phyloP scores from a whole-genome alignment of 1,140 invertebrate genomes.

The Ridgeia piscesae region DNA sequence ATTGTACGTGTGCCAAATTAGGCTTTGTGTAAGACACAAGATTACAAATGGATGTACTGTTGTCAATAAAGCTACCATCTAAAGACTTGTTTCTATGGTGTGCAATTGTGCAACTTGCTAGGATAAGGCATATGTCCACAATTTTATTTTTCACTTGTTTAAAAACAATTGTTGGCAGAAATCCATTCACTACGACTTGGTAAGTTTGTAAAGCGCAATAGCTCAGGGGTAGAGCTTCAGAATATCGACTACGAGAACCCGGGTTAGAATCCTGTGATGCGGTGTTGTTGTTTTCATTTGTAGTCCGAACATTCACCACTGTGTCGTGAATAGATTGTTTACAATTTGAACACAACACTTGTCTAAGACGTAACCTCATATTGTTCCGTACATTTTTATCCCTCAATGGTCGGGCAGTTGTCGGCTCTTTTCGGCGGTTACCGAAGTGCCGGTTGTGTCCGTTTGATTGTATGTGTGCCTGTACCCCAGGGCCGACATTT shows the following conservation, averaged over 20 bases:
- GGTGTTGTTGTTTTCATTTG: background rate
- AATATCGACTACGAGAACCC: too few relatives aligned
- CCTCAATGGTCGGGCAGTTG: background rate
- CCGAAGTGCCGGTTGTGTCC: background rate
- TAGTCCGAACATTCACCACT: conserved; percentile 1
- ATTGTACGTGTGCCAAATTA: background rate
- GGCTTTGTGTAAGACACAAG: background rate
- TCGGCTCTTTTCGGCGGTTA: background rate
- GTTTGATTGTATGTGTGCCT: conserved; percentile 12
- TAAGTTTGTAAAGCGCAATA: too few relatives aligned
- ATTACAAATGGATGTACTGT: background rate
- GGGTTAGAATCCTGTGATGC: too few relatives aligned
- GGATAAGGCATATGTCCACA: too few relatives aligned
- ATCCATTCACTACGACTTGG: too few relatives aligned
- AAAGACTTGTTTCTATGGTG: background rate
- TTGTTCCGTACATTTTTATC: conserved; percentile 15
- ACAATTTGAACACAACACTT: conserved; percentile 7
- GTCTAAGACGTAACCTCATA: conserved; percentile 11
- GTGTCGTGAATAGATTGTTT: conserved; percentile 16
- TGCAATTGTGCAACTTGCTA: background rate
- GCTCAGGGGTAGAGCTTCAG: too few relatives aligned
- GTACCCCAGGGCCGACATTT: conserved; percentile 10
- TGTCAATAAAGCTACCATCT: background rate
- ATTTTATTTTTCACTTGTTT: too few relatives aligned
- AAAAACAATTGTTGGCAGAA: too few relatives aligned